Evolutionary conservation across 2,113 vertebrate genomes (phyloP).

Genomic region (Xiphophorus maculatus): DNA sequence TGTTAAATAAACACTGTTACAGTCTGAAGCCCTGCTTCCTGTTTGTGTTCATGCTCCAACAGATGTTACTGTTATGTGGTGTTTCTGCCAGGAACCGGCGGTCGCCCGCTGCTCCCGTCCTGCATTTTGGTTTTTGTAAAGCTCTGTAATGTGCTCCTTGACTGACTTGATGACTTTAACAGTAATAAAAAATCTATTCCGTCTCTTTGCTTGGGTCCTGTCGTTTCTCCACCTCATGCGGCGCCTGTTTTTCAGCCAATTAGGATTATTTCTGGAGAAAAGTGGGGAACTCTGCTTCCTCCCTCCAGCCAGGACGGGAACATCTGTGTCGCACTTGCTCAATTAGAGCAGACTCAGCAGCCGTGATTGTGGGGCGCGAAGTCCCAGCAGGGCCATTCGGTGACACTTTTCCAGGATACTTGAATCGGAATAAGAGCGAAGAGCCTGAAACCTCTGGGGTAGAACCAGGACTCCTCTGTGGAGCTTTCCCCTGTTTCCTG

Average conservation of each 20-base stretch:
- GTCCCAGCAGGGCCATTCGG: conserved; percentile 55
- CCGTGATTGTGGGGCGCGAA: conserved; percentile 51
- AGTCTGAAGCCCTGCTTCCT: conserved; percentile 69
- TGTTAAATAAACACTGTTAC: conserved; percentile 69
- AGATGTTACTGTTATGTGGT: conserved; percentile 69
- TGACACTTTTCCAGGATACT: conserved; percentile 54
- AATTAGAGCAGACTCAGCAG: conserved; percentile 61
- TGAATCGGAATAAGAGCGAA: conserved; percentile 25
- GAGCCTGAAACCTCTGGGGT: conserved; percentile 24
- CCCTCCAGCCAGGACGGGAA: conserved; percentile 43
- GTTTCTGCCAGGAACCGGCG: conserved; percentile 58
- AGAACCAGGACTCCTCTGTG: conserved; percentile 30
- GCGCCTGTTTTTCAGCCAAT: not conserved
- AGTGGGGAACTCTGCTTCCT: conserved; percentile 33
- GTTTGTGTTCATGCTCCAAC: conserved; percentile 63
- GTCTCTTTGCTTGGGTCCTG: conserved; percentile 36
- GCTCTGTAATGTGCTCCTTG: conserved; percentile 73
- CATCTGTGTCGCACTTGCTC: conserved; percentile 60
- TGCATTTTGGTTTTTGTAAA: conserved; percentile 64
- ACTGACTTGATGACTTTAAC: conserved; percentile 76
- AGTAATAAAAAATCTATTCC: conserved; percentile 76
- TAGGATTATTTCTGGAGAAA: conserved; percentile 29
- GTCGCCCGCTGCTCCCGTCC: conserved; percentile 66
- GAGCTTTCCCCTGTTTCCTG: conserved; percentile 35
- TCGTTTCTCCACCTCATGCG: conserved; percentile 4